Base-by-base conservation (phyloP, 35 echinoderm and acorn worm genomes). In the Lytechinus pictus region DNA sequence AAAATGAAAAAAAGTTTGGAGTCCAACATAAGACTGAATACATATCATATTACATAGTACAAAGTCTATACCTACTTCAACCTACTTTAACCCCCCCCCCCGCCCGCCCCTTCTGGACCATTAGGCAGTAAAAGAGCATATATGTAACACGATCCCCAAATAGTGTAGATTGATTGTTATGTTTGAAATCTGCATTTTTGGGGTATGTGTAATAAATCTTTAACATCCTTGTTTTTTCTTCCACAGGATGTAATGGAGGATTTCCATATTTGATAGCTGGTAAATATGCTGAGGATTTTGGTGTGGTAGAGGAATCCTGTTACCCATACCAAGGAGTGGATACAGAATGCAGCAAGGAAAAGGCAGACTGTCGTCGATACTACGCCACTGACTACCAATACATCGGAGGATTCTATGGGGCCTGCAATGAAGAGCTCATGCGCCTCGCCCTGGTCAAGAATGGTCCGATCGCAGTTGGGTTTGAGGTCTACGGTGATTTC, bases 231-330 rank as follows among this genome's bases (percentile, higher is more conserved):
- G 27, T 6, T 53, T 60, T 28, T 19, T 95, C 53, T 91, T 95
- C 53, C 91, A 51, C 72, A 99, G 98, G 98, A 16, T 99, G 98
- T 96, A 95, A 97, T 19, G 98, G 98, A 57, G 98, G 98, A 8
- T 99, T 99, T 89, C 97, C 98, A 6, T 99, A 99, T 87, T 94
- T 99, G 51, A 95, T 99, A n/a, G 98, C 98, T 27, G 98, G 98
- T 8, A 99, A 99, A 27, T 99, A 99, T 94, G 97, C 98, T 11
- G 97, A 99, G 56, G 98, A 99, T 57, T 99, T 99, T 95, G 98
- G 98, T 44, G 54, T 99, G 57, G 96, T 97, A 9, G 98, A 99
- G 86, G 98, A 99, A 44, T 97, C 96, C 9, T 99, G 98, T 94
- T 94, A 94, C 29, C 95, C 95, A 8, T 99, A 99, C 87, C 53